Conservation (phyloP, 2,888 invertebrate species). For the Lucinisca nassula region DNA sequence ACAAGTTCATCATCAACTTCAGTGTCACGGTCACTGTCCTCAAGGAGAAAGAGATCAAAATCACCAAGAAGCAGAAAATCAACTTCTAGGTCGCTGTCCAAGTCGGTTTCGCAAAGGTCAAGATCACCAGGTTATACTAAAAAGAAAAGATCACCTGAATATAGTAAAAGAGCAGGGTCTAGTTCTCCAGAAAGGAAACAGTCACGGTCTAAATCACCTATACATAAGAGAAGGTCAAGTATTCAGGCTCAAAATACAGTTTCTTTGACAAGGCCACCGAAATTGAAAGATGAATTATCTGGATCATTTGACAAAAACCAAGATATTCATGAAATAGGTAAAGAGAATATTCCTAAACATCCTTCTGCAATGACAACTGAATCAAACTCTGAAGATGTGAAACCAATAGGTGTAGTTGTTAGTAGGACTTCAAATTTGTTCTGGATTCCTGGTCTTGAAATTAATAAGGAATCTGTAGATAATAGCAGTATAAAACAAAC, state of each 20-base stretch:
- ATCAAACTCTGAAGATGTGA: background rate
- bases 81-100: background rate
- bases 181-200: background rate
- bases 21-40: slow-evolving; percentile 33
- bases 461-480: background rate
- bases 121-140: slow-evolving; percentile 19
- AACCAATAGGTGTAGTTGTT: background rate
- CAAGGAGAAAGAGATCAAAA: slow-evolving; percentile 11
- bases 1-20: slow-evolving; percentile 36
- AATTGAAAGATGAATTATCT: background rate
- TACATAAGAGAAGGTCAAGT: background rate
- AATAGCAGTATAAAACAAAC: background rate
- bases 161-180: background rate
- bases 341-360: background rate
- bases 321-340: background rate
- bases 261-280: background rate
- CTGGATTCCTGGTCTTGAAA: background rate
- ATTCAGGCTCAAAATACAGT: background rate
- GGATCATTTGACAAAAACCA: background rate
- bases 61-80: background rate
- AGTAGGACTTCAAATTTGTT: background rate
- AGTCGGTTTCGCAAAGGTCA: background rate
- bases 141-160: slow-evolving; percentile 36
- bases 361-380: background rate
- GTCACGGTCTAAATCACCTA: slow-evolving; percentile 5